phyloP scores from a whole-genome alignment of 2,888 invertebrate species.

The Mythimna ferrago region DNA sequence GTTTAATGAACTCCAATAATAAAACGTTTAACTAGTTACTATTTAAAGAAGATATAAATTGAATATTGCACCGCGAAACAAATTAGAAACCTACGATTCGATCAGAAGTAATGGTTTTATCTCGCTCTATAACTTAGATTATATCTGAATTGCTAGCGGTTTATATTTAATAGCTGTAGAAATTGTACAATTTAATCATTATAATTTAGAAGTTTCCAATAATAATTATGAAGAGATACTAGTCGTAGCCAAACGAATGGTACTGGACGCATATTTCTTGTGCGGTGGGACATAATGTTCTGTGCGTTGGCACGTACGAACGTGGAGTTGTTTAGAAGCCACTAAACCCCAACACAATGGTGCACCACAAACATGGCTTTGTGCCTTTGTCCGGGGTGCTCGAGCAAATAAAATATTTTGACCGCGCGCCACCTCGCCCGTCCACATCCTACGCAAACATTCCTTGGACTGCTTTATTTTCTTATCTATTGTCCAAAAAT shows the following conservation, averaged over 20 bases:
- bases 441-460: constrained; percentile 73
- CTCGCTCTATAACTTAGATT: constrained; percentile 40
- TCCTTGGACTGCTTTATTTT: constrained; percentile 56
- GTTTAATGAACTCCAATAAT: constrained; percentile 56
- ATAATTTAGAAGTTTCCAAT: constrained; percentile 36
- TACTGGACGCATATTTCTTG: constrained; percentile 39
- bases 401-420: constrained; percentile 84
- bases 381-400: constrained; percentile 76
- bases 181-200: constrained; percentile 42
- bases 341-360: constrained; percentile 79
- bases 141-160: constrained; percentile 47
- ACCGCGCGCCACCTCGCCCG: constrained; percentile 70
- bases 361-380: constrained; percentile 79
- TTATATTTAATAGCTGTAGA: constrained; percentile 45
- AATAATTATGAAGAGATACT: constrained; percentile 41
- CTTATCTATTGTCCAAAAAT: constrained; percentile 53
- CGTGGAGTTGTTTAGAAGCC: constrained; percentile 79
- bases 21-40: constrained; percentile 38
- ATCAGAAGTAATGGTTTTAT: constrained; percentile 46
- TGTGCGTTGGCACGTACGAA: constrained; percentile 65
- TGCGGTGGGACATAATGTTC: constrained; percentile 33
- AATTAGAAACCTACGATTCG: constrained; percentile 42
- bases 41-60: constrained; percentile 32
- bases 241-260: constrained; percentile 25
- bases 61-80: constrained; percentile 44